Base-by-base conservation (phyloP, 2,113 vertebrate genomes). In the Beaufortia kweichowensis region DNA sequence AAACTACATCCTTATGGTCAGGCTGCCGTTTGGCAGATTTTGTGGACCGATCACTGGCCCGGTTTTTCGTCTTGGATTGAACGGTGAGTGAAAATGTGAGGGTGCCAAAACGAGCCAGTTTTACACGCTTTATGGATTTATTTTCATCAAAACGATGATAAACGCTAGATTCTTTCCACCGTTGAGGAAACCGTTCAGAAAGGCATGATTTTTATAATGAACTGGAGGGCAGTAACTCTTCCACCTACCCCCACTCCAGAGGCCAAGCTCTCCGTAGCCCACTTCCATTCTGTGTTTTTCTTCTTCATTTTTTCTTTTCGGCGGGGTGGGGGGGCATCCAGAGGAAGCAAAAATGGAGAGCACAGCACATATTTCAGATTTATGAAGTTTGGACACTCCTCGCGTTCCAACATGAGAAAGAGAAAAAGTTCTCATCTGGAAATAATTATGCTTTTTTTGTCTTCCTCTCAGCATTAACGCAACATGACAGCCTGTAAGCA, bases 371-470 rank as follows among this genome's bases (percentile, higher is more conserved):
- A 88, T 92, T 94, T 93, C 87, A 87, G 91, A 93, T 92, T 89
- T 87, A 91, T 86, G 90, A 91, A 92, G 93, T 87, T 85, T 92
- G 93, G 91, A 93, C 90, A 90, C 91, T 92, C 90, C 92, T 90
- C 88, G 90, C 91, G 93, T 94, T 93, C 93, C 92, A 90, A 86
- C 86, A 91, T 93, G 92, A 93, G 67, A 79, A 73, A 72, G 33
- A 23, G 41, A 67, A 64, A 72, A 83, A 69, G 91, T 88, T 90
- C 88, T 94, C 94, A 94, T 94, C 93, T 95, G 94, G 93, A 94
- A 94, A 92, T 93, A 92, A 94, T 95, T 94, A 94, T 72, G 35
- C 61, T 61, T 76, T 78, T 70, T 82, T 66, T 90, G 89, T 94
- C 93, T 92, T 94, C 93, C 94, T 93, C 63, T 84, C 82, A 83